Base-by-base conservation (phyloP, 2,888 invertebrate genomes). In the Holacanthella duospinosa region DNA sequence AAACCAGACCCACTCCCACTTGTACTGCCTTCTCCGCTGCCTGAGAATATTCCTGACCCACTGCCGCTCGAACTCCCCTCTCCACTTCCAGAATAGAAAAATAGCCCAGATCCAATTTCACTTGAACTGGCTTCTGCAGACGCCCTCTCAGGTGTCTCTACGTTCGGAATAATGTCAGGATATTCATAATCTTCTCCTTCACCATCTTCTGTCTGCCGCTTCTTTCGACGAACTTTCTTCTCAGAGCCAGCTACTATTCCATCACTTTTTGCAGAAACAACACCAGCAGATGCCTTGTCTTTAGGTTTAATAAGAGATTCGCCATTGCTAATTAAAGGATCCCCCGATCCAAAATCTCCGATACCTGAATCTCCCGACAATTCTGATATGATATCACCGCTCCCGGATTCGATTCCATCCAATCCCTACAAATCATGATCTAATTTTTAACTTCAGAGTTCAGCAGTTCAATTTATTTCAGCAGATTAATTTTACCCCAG, bases 401-500 rank as follows among this genome's bases (percentile, higher is more conserved):
- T 48, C 4, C 48, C 48, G n/a, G 19, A n/a, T 4, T 36, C 16
- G 36, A n/a, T n/a, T n/a, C n/a, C n/a, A n/a, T 48, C 48, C 48
- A 48, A 16, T 9, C n/a, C 48, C 36, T 36, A 36, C 48, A 48
- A 9, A 48, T n/a, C 21, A n/a, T n/a, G n/a, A 48, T 48, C 21
- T 48, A n/a, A 48, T n/a, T 48, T 48, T 36, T 36, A 16, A n/a
- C n/a, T 36, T 36, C 36, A 16, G 16, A 36, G 16, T 36, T 36
- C 36, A 36, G 9, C 36, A 36, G 36, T 36, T 36, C 16, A 12
- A 36, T 36, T n/a, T n/a, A n/a, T n/a, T n/a, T n/a, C n/a, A n/a
- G n/a, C n/a, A 36, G 36, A 4, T 21, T 48, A n/a, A 19, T 19
- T 9, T 36, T 25, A 55, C 54, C 36, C 60, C 66, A 43, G 60